Percentiles rank a stretch among this genome's conserved stretches.
Conservation (phyloP, 2,797 vertebrate species). For the Oryzias sinensis region DNA sequence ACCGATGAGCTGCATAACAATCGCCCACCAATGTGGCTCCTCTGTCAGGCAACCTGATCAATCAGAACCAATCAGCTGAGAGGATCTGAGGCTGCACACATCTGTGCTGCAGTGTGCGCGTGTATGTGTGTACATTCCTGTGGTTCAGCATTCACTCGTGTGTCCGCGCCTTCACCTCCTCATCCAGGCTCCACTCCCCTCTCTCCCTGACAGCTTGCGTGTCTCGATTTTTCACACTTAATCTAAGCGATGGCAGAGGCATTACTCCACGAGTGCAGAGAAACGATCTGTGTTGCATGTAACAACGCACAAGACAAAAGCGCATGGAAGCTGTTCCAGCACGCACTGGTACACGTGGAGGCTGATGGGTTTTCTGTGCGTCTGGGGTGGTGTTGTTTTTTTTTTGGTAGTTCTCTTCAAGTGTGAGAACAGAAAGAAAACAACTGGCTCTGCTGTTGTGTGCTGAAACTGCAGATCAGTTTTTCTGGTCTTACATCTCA, state of each 20-base stretch:
- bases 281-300: slow-evolving; percentile 23
- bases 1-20: slow-evolving; percentile 59
- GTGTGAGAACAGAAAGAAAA: slow-evolving; percentile 18
- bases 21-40: slow-evolving; percentile 50
- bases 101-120: slow-evolving; percentile 20
- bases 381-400: slow-evolving; percentile 6
- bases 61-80: slow-evolving; percentile 49
- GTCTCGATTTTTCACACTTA: slow-evolving; percentile 60
- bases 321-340: slow-evolving; percentile 24
- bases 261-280: slow-evolving; percentile 38
- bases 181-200: slow-evolving; percentile 39
- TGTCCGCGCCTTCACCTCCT: slow-evolving; percentile 39
- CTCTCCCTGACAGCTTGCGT: slow-evolving; percentile 59
- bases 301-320: slow-evolving; percentile 31
- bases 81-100: slow-evolving; percentile 22
- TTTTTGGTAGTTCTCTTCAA: slow-evolving; percentile 32
- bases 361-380: slow-evolving; percentile 12
- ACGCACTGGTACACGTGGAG: slow-evolving; percentile 28
- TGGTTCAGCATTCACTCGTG: slow-evolving; percentile 14
- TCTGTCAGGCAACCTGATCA: slow-evolving; percentile 34
- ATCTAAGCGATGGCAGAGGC: slow-evolving; percentile 27
- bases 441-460: slow-evolving; percentile 20
- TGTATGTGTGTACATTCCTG: slow-evolving; percentile 18
- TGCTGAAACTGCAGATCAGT: not conserved
- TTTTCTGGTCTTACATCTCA: too few species aligned